Evolutionary conservation across 2,113 vertebrate genomes (phyloP).

Genomic region (Nothobranchius kuhntae): DNA sequence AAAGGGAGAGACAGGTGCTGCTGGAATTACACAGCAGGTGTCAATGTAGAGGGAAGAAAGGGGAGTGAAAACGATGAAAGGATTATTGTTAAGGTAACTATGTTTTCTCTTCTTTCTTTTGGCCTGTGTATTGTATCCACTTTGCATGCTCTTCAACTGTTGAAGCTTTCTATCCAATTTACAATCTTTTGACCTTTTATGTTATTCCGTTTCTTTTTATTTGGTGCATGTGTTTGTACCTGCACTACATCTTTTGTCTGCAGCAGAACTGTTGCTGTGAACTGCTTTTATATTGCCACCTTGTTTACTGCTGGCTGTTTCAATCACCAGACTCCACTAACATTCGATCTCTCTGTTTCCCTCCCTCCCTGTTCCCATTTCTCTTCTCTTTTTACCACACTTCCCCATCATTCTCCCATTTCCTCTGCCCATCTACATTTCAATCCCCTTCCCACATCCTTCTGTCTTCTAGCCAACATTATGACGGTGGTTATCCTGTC

Average conservation of each 20-base stretch:
- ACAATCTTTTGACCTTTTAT: not conserved
- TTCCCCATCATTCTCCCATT: constrained; percentile 27
- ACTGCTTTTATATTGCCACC: constrained; percentile 8
- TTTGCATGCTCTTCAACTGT: not conserved
- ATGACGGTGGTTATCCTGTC: constrained; percentile 96
- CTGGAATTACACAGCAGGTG: constrained; percentile 50
- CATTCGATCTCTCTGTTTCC: constrained; percentile 45
- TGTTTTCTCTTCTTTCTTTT: not conserved
- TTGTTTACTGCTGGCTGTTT: constrained; percentile 22
- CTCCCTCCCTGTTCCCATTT: constrained; percentile 26
- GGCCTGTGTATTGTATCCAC: not conserved
- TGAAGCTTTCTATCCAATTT: not conserved
- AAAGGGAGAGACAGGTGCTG: constrained; percentile 54
- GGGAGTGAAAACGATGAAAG: constrained; percentile 7
- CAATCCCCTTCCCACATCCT: constrained; percentile 17
- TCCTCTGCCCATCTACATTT: constrained; percentile 16
- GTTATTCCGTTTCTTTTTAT: constrained; percentile 15
- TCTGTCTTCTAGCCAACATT: constrained; percentile 87
- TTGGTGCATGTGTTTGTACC: constrained; percentile 1
- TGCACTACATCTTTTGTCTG: not conserved
- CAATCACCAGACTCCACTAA: constrained; percentile 50
- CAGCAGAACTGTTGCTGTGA: constrained; percentile 3
- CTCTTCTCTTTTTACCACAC: constrained; percentile 18
- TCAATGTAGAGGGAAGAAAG: constrained; percentile 10
- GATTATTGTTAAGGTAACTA: constrained; percentile 16